Conservation (phyloP, 2,113 vertebrate species). For the Eira barbara region DNA sequence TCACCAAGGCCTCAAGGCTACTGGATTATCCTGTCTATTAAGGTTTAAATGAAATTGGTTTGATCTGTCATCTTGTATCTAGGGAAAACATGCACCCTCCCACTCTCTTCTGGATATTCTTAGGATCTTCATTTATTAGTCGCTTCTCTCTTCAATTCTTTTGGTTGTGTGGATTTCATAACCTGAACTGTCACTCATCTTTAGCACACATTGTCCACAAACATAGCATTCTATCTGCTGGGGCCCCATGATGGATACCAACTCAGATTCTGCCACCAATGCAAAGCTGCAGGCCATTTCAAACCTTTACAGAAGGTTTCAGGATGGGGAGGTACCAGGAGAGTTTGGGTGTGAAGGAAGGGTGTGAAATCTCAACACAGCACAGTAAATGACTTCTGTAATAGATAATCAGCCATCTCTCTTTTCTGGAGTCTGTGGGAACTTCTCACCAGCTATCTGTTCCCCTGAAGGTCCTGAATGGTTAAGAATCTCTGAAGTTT, state of each 20-base stretch:
- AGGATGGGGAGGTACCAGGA: no score
- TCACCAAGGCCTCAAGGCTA: neutral
- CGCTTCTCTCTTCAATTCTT: neutral
- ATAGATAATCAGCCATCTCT: neutral
- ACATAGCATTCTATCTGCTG: neutral
- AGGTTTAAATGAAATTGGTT: constrained; percentile 14
- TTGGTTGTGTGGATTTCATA: neutral
- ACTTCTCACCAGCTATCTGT: neutral
- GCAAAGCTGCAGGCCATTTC: neutral
- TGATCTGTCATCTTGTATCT: neutral
- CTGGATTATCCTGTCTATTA: neutral
- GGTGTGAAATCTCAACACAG: neutral
- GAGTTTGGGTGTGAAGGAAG: neutral
- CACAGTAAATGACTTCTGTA: neutral
- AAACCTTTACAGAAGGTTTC: neutral
- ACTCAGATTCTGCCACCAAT: neutral
- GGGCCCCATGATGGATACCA: neutral
- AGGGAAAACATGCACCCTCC: neutral
- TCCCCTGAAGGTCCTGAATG: neutral
- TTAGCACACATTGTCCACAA: neutral
- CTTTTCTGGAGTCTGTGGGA: neutral
- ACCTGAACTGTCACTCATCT: neutral
- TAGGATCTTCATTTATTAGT: neutral
- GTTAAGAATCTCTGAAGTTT: neutral
- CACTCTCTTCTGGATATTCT: neutral